These are phyloP conservation scores for Mycetomoellerius zeteki DNA, from an alignment of 1,140 invertebrate species.

Conservation along the genomic window DNA sequence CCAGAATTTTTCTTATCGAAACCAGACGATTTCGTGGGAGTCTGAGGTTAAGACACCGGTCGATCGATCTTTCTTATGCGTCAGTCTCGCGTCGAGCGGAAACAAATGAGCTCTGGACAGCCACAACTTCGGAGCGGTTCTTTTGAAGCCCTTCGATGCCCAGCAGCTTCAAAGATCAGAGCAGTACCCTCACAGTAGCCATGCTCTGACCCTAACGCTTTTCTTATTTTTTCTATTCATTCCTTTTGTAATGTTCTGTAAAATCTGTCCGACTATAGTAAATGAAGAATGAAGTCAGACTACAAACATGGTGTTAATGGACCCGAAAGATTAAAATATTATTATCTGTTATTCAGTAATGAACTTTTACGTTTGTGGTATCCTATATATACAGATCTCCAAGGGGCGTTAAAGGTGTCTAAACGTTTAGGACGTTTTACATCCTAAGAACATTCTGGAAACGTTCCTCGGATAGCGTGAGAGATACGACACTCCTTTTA, in stretches of 20 bases:
- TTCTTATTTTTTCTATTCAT: conserved; percentile 66
- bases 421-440: too few relatives aligned
- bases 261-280: conserved; percentile 52
- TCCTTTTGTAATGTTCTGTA: conserved; percentile 53
- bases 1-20: conserved; percentile 75
- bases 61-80: conserved; percentile 74
- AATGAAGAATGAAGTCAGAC: too few relatives aligned
- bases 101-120: conserved; percentile 83
- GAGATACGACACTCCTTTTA: background rate
- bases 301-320: conserved; percentile 68
- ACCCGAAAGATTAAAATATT: conserved; percentile 79
- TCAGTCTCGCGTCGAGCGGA: conserved; percentile 72
- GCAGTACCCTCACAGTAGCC: conserved; percentile 82
- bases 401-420: too few relatives aligned
- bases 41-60: conserved; percentile 79
- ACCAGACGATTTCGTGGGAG: conserved; percentile 68
- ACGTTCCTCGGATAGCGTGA: too few relatives aligned
- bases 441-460: too few relatives aligned
- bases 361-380: conserved; percentile 43
- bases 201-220: conserved; percentile 72
- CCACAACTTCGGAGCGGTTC: conserved; percentile 77
- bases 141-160: conserved; percentile 81
- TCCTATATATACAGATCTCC: too few relatives aligned
- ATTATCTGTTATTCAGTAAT: conserved; percentile 79
- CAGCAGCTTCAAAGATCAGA: conserved; percentile 74